These are phyloP conservation scores for Mormyrus hasselquistii DNA, from an alignment of 2,797 vertebrate genomes.

Conservation along the genomic window DNA sequence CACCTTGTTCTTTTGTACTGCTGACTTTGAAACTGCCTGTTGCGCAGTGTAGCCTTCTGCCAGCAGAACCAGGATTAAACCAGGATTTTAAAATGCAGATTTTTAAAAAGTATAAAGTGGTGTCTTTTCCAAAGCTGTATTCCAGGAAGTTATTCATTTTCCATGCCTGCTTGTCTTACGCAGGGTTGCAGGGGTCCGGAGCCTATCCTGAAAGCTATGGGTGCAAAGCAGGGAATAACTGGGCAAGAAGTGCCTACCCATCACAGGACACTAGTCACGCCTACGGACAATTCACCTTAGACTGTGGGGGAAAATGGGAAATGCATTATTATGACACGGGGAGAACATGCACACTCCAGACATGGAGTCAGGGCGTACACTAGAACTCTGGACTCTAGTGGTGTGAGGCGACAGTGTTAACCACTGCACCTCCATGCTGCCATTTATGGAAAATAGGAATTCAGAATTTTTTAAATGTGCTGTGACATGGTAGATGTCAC, in stretches of 20 bases:
- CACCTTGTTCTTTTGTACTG: background rate
- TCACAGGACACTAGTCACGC: background rate
- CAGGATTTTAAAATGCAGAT: background rate
- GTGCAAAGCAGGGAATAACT: background rate
- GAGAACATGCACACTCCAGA: background rate
- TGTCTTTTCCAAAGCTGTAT: background rate
- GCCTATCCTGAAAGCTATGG: background rate
- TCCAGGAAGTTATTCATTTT: background rate
- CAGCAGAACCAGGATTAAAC: background rate
- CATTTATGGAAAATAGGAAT: background rate
- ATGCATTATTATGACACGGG: background rate
- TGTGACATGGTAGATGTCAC: background rate
- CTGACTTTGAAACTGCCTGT: background rate
- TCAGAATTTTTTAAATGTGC: background rate
- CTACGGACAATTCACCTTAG: background rate
- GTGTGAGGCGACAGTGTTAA: background rate
- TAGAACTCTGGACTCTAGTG: background rate
- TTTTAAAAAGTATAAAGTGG: background rate
- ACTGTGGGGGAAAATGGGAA: background rate
- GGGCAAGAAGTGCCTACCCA: background rate
- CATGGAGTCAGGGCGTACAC: background rate
- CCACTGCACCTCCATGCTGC: background rate
- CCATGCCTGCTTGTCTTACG: background rate
- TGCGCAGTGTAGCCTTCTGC: background rate
- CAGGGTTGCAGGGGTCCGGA: background rate